Base-by-base conservation (phyloP, 2,113 vertebrate species). In the Cebus imitator region DNA sequence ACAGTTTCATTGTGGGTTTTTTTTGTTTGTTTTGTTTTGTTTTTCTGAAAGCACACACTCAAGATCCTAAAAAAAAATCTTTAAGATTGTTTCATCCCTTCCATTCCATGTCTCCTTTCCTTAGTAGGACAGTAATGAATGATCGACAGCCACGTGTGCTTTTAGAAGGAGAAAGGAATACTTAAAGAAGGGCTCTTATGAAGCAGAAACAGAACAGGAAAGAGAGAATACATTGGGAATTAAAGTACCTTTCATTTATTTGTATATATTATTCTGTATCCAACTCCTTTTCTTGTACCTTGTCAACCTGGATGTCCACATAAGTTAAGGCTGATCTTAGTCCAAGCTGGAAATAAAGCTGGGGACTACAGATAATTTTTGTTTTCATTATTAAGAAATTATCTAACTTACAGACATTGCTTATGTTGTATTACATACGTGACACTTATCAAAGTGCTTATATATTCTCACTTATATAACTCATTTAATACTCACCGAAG, bases 401-500 rank as follows among this genome's bases (percentile, higher is more conserved):
- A 57, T 6, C 25, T 66, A 55, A 48, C 21, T 45, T 57, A 82
- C 57, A 35, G 55, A 35, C 64, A 84, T 2, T 91, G 23, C 18
- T 75, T 61, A 40, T 87, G 16, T 50, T 48, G 8, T 43, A 18
- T n/a, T 70, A 55, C 61, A 8, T 58, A 13, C 8, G 30, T 0
- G 8, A 40, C 30, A 89, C 45, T 58, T 40, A 92, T 43, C 21
- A 30, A 70, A 72, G 32, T 64, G 58, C 18, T 87, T 93, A 10
- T 73, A 27, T 16, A 32, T 52, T 52, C 52, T 52, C 16, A 52
- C 52, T 52, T 57, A 10, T 87, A n/a, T 73, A 73, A 58, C 30
- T 66, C n/a, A 79, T 84, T 87, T 93, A 68, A 93, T 96, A 27
- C 14, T 80, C 48, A 88, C 18, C 76, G 2, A 76, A 97, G 9